Evolutionary conservation across 2,888 invertebrate species (phyloP), one percentile per base, ranked within the genome.

Genomic region (Plebejus anna): DNA sequence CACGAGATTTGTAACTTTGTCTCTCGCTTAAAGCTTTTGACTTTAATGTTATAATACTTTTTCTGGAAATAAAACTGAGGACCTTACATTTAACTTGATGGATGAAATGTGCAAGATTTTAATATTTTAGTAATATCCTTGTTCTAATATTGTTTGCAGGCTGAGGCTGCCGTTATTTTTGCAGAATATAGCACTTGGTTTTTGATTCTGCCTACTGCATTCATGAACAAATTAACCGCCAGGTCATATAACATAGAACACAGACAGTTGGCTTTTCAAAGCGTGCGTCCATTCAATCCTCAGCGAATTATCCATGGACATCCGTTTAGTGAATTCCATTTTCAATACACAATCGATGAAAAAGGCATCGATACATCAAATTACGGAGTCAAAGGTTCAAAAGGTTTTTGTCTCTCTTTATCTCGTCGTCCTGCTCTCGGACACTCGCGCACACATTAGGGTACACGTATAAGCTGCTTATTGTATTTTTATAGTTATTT

Each of bases 401-500:
- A 51, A 66, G 61, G 38, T n/a, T 38, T 75, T 57, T 47, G 28
- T 66, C 61, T 71, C 70, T 76, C 32, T 76, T 55, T 9, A 4
- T 3, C 76, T 57, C 7, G 86, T 85, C 77, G 55, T 88, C 86
- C 78, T 82, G 78, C 72, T 85, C 83, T 70, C 75, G 83, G 85
- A 87, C 86, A 87, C 79, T 86, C 88, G 82, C 85, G 82, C 79
- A 80, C 81, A 80, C 79, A 82, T 82, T 80, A 82, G 81, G 87
- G 88, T 89, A 91, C 91, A 91, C 84, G 89, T 84, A 86, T 91
- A 92, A 91, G 91, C 92, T 89, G 88, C 91, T 92, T 90, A 92
- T 92, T 92, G 92, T 93, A 91, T 90, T 92, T 93, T 93, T 92
- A 92, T 92, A 92, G 92, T 92, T 93, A 93, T 93, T 93, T 92